Percentiles rank a stretch among this genome's conserved stretches.
Evolutionary conservation across 1,140 invertebrate species (phyloP).

Genomic region (Sarcophaga bullata): DNA sequence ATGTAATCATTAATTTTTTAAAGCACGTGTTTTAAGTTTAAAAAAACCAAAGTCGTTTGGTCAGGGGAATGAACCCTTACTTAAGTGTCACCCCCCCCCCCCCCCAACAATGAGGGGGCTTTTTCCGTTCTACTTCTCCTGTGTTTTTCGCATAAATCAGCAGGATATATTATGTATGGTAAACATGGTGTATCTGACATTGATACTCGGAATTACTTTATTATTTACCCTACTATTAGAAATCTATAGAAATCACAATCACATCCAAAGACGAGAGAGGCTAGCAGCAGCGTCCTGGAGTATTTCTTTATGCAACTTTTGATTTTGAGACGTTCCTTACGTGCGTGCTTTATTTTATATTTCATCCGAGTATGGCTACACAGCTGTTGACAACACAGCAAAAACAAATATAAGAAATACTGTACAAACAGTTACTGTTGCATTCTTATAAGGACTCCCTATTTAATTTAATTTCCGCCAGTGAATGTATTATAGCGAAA

Average conservation of each 20-base stretch:
- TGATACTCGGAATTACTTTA: neutral
- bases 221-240: constrained; percentile 21
- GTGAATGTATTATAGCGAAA: constrained; percentile 10
- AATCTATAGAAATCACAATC: neutral
- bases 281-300: neutral
- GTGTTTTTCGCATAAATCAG: neutral
- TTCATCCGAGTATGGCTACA: neutral
- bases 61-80: constrained; percentile 12
- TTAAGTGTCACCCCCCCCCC: neutral
- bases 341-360: neutral
- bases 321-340: neutral
- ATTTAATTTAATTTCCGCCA: neutral
- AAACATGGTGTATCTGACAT: neutral
- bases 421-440: neutral
- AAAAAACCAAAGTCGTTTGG: neutral
- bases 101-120: too few species aligned
- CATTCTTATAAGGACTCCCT: neutral
- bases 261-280: neutral
- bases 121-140: neutral
- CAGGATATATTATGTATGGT: neutral
- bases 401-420: neutral
- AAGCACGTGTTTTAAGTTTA: neutral
- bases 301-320: neutral
- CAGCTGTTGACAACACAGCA: constrained; percentile 3
- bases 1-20: neutral